A percentile compares a stretch with the other conserved stretches of the same genome.
Conservation (phyloP, 2,113 vertebrate species). For the Centrocercus urophasianus region DNA sequence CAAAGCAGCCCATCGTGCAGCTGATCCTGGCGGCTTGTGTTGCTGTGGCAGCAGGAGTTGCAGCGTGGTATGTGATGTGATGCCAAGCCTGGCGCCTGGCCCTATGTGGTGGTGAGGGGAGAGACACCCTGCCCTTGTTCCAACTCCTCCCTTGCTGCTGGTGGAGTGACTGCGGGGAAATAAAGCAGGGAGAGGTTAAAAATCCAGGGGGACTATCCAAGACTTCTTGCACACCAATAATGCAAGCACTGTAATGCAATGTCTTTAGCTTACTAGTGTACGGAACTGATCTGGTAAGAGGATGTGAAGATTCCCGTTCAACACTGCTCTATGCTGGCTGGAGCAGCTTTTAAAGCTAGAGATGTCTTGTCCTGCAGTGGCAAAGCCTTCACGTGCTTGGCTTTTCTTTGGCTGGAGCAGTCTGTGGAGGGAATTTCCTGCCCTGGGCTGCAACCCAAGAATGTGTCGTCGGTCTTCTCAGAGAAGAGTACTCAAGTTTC, state of each 20-base stretch:
- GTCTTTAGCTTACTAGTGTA: not conserved
- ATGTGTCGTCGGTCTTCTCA: not conserved
- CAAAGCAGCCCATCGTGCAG: slow-evolving; percentile 85
- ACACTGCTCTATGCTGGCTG: not conserved
- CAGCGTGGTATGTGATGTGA: slow-evolving; percentile 94
- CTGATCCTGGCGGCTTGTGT: slow-evolving; percentile 85
- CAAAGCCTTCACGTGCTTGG: not conserved
- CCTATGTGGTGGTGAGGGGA: not conserved
- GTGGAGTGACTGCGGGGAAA: slow-evolving; percentile 45
- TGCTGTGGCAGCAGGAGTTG: slow-evolving; percentile 83
- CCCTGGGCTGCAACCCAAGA: not conserved
- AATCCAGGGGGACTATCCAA: not conserved
- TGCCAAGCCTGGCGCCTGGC: not conserved
- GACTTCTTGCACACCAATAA: not conserved
- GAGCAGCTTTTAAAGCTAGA: not conserved
- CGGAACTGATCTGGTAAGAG: not conserved
- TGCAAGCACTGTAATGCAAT: not conserved
- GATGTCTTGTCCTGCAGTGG: not conserved
- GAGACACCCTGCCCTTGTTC: not conserved
- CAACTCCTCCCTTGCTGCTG: not conserved
- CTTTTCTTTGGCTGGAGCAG: not conserved
- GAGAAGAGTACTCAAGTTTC: not conserved
- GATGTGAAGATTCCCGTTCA: not conserved
- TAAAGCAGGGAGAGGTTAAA: slow-evolving; percentile 36
- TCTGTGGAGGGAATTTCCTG: not conserved